Evolutionary conservation across 2,888 invertebrate genomes (phyloP).

Genomic region (Eudemis profundana): DNA sequence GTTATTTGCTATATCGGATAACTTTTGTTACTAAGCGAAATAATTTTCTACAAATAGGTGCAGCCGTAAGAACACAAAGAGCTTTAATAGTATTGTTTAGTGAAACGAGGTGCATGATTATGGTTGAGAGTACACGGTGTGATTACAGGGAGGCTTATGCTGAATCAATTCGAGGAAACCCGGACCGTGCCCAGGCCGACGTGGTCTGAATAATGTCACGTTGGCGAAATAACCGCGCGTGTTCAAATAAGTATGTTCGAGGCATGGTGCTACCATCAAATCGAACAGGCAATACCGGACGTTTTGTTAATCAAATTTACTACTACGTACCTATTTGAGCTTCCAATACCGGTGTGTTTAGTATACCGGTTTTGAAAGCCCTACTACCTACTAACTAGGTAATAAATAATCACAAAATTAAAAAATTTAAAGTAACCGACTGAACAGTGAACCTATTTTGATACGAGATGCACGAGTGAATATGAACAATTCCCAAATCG

Average conservation of each 20-base stretch:
- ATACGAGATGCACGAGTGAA: no score
- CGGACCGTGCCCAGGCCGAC: background rate
- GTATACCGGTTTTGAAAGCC: no score
- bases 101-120: background rate
- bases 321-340: no score
- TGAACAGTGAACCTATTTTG: no score
- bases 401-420: no score
- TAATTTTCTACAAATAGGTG: background rate
- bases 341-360: no score
- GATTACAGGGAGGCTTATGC: background rate
- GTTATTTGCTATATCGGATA: background rate
- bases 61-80: background rate
- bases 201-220: slow-evolving; percentile 5
- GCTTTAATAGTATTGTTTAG: background rate
- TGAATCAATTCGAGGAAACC: background rate
- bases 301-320: no score
- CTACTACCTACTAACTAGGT: no score
- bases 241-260: background rate
- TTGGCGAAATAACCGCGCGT: background rate
- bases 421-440: no score
- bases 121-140: background rate
- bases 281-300: no score
- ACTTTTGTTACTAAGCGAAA: background rate
- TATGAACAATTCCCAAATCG: no score
- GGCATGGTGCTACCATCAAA: no score